Evolutionary conservation across 2,888 invertebrate species (phyloP).

Genomic region (Chelonus formosanus): DNA sequence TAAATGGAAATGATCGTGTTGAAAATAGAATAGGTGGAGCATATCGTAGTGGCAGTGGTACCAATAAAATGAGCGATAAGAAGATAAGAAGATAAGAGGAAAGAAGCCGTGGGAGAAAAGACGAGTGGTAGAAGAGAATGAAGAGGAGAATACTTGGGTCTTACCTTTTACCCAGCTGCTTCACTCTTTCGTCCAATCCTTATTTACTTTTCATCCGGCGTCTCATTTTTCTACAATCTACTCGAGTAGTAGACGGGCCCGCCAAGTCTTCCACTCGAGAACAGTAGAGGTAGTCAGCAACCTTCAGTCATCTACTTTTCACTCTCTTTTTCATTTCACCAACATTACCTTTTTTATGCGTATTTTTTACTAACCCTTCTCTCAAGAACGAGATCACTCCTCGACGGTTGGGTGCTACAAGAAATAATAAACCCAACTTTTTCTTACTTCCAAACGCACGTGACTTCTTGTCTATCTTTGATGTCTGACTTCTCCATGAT

Average conservation of each 20-base stretch:
- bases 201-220: slow-evolving; percentile 56
- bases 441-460: slow-evolving; percentile 9
- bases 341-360: slow-evolving; percentile 12
- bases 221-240: slow-evolving; percentile 48
- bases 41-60: not conserved
- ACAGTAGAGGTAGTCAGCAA: slow-evolving; percentile 17
- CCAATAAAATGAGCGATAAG: slow-evolving; percentile 17
- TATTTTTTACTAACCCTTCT: slow-evolving; percentile 15
- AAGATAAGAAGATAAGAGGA: slow-evolving; percentile 33
- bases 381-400: slow-evolving; percentile 15
- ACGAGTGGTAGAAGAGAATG: slow-evolving; percentile 30
- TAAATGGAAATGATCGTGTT: no score
- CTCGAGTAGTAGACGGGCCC: slow-evolving; percentile 37
- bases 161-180: slow-evolving; percentile 29
- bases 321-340: slow-evolving; percentile 26
- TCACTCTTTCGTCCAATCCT: slow-evolving; percentile 47
- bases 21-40: no score
- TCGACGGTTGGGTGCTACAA: slow-evolving; percentile 18
- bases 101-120: slow-evolving; percentile 7
- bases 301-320: slow-evolving; percentile 21
- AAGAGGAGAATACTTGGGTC: slow-evolving; percentile 22
- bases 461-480: slow-evolving; percentile 4
- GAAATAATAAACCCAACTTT: slow-evolving; percentile 26
- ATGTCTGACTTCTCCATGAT: slow-evolving; percentile 15
- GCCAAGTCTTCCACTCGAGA: slow-evolving; percentile 40